Evolutionary conservation across 2,113 vertebrate species (phyloP), one percentile per base, ranked within the genome.

Genomic region (Eulacestoma nigropectus): DNA sequence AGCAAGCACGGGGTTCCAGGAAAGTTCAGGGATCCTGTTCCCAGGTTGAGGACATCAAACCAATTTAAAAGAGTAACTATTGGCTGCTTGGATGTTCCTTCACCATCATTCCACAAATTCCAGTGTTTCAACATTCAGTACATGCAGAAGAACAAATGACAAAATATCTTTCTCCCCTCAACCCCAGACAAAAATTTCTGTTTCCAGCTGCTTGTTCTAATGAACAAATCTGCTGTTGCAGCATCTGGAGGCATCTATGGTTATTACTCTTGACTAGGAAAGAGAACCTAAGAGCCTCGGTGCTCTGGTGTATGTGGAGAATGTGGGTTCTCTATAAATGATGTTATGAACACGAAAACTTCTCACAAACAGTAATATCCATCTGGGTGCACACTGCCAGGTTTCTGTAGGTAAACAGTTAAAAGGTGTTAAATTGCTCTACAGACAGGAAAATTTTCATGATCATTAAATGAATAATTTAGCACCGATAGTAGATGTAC

Each of bases 1-100:
- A 50, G 33, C 3, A 4, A 60, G 11, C 0, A 2, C 0, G 0
- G 16, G 3, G 49, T 72, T 49, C 63, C 52, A 21, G 21, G 16
- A 42, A 49, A 70, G 17, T 55, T 75, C 47, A 39, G 27, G 19
- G 39, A 35, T 33, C 42, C 56, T 49, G 32, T 20, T 73, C 23
- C 32, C 23, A 30, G 3, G 14, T 60, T 52, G 30, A 60, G 7
- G 10, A 80, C 22, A 2, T 69, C 26, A 42, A 26, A 64, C 4
- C 13, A 11, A n/a, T 60, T 68, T 33, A 19, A 6, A 50, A 29
- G 13, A 65, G 6, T 11, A 83, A 16, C 4, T 78, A 0, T 7
- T 53, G 37, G 4, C 22, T 75, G 7, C 42, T 87, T 73, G 26
- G 14, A 52, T 19, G 11, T 29, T 68, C 8, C 50, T 70, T 75